Conservation (phyloP, 2,888 invertebrate species). For the Odiellus spinosus region DNA sequence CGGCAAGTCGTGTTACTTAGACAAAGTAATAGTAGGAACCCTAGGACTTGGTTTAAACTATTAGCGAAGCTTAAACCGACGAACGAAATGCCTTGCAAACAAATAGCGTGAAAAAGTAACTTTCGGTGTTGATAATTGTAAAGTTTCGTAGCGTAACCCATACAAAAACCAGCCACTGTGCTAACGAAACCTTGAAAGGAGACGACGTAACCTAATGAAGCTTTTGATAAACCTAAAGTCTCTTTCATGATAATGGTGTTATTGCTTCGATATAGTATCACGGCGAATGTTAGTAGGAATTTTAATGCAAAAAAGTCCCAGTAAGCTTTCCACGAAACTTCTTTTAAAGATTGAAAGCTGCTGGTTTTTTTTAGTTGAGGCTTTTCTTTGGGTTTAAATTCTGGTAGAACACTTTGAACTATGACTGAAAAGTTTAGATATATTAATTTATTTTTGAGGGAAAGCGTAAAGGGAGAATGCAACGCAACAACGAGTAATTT, state of each 20-base stretch:
- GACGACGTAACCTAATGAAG: slow-evolving; percentile 27
- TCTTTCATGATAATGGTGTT: slow-evolving; percentile 25
- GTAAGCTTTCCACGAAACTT: slow-evolving; percentile 24
- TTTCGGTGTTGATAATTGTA: slow-evolving; percentile 23
- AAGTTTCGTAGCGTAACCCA: slow-evolving; percentile 23
- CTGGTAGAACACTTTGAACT: not conserved
- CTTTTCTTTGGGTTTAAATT: not conserved
- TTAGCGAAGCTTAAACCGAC: slow-evolving; percentile 21
- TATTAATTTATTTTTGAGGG: no score
- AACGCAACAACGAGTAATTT: no score
- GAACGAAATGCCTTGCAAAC: slow-evolving; percentile 20
- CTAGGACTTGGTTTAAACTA: slow-evolving; percentile 21
- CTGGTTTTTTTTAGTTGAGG: slow-evolving; percentile 12
- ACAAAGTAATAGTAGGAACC: slow-evolving; percentile 25
- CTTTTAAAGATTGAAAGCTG: slow-evolving; percentile 20
- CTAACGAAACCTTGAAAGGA: slow-evolving; percentile 27
- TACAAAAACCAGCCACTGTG: slow-evolving; percentile 25
- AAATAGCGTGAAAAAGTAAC: slow-evolving; percentile 22
- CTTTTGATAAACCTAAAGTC: slow-evolving; percentile 24
- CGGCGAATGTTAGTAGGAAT: slow-evolving; percentile 27
- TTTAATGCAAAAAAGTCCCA: slow-evolving; percentile 30
- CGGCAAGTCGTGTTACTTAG: slow-evolving; percentile 26
- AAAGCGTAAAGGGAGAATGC: no score
- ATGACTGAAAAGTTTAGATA: not conserved
- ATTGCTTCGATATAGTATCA: slow-evolving; percentile 27